Conservation (phyloP, 2,888 invertebrate species). For the Drosophila setosimentum region DNA sequence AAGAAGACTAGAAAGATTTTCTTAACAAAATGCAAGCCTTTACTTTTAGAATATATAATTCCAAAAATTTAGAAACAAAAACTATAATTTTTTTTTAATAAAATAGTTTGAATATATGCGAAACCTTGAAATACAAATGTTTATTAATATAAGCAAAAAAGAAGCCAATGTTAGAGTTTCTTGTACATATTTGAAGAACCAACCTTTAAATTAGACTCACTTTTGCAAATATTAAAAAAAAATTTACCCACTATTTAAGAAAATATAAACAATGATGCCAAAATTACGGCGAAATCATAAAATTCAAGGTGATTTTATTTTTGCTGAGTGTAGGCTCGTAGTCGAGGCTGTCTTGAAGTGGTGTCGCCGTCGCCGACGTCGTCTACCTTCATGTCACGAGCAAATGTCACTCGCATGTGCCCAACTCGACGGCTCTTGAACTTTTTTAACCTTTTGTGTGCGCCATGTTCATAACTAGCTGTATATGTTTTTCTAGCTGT, state of each 20-base stretch:
- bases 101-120: neutral
- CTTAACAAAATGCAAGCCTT: neutral
- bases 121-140: neutral
- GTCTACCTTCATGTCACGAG: constrained; percentile 76
- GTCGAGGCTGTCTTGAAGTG: constrained; percentile 64
- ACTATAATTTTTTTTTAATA: too few species aligned
- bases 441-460: constrained; percentile 76
- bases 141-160: neutral
- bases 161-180: neutral
- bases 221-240: too few species aligned
- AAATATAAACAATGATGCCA: neutral
- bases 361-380: constrained; percentile 50
- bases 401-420: constrained; percentile 77
- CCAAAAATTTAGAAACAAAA: neutral
- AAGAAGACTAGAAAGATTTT: neutral
- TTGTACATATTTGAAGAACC: neutral
- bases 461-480: constrained; percentile 71
- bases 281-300: neutral
- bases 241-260: neutral
- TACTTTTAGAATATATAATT: neutral
- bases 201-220: neutral
- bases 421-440: constrained; percentile 73
- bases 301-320: neutral
- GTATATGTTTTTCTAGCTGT: constrained; percentile 13
- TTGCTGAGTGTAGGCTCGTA: constrained; percentile 2